Base-by-base conservation (phyloP, 2,797 vertebrate species). In the Acrossocheilus fasciatus region DNA sequence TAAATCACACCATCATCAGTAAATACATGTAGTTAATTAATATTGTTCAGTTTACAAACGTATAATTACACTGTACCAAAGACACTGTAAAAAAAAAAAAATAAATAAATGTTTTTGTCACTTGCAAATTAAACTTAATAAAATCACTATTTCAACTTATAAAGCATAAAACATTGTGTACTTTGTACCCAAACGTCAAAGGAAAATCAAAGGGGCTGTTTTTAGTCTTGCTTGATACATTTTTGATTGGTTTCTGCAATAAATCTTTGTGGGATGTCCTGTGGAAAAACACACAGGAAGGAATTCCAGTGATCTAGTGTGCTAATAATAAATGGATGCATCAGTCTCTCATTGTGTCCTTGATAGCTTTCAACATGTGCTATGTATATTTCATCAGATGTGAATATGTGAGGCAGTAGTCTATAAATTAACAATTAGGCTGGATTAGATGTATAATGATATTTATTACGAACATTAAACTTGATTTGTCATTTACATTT, bases 331-430 rank as follows among this genome's bases (percentile, higher is more conserved):
- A 77, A 77, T 68, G 7, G 18, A 68, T 68, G 34, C 7, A 68
- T 54, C 43, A 78, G n/a, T 85, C 74, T 78, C 11, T 54, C 30
- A 69, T 26, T 23, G 36, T 57, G 74, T 78, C 23, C 5, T 26
- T 69, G 34, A 77, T 76, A 41, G 36, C 83, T 36, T 68, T 85
- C 74, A 78, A 45, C 39, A 45, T n/a, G 47, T 43, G 74, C 11
- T 70, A 54, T 70, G 84, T 26, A 85, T 85, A 59, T 85, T 77
- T 69, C 30, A 84, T 70, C 15, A 57, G 64, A 70, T 34, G 30
- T 52, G 30, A 76, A 62, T 74, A 74, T 64, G 12, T 47, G 26
- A 20, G 1, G 9, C 83, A 54, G 6, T 69, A 66, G 34, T 78
- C 47, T 84, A 68, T 69, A 78, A 68, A 84, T 75, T 8, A 66